Conservation (phyloP, 37 sponge, comb jelly and placozoan species). For the Spongilla lacustris region DNA sequence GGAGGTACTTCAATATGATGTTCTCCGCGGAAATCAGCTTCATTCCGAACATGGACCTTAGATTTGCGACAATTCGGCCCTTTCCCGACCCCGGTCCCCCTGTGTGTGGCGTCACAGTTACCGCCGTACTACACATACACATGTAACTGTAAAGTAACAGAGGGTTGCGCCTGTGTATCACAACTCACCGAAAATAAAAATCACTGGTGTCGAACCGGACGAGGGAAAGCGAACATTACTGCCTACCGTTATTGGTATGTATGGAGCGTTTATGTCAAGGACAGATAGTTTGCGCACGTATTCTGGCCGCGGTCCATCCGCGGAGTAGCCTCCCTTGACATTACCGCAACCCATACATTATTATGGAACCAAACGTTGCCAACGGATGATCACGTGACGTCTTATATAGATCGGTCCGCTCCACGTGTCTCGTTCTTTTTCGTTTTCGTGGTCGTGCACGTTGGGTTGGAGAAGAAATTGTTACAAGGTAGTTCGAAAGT, state of each 20-base stretch:
- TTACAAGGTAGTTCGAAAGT: not conserved
- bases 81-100: constrained; percentile 85
- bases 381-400: not conserved
- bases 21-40: constrained; percentile 57
- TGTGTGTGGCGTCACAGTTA: constrained; percentile 5
- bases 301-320: not conserved
- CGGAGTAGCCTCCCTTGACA: not conserved
- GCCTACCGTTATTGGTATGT: constrained; percentile 25
- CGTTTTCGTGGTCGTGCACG: not conserved
- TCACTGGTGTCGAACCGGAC: constrained; percentile 18
- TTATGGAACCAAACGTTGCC: not conserved
- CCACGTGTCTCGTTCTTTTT: not conserved
- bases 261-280: not conserved
- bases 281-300: constrained; percentile 26
- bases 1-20: constrained; percentile 62
- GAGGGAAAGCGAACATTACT: constrained; percentile 21
- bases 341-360: not conserved
- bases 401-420: not conserved
- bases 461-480: not conserved
- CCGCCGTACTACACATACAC: no score
- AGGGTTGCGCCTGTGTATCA: not conserved
- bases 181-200: constrained; percentile 62
- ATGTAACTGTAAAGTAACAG: no score
- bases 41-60: constrained; percentile 76
- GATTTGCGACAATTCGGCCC: constrained; percentile 62